phyloP scores from a whole-genome alignment of 2,113 vertebrate genomes.

The Scophthalmus maximus region DNA sequence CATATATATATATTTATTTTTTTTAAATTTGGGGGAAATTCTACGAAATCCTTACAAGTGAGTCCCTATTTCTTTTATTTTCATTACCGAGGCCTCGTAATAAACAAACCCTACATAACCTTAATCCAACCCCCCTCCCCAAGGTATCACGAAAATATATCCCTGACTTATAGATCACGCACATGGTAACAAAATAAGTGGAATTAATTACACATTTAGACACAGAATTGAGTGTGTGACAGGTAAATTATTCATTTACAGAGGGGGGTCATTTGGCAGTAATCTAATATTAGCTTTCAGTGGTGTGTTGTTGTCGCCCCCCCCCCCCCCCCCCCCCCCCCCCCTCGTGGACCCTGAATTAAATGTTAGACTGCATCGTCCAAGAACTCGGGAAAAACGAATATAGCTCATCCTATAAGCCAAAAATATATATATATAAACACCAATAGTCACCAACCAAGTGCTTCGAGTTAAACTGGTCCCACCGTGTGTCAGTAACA shows the following conservation, averaged over 20 bases:
- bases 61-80: conserved; percentile 60
- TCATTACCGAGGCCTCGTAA: conserved; percentile 61
- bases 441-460: conserved; percentile 71
- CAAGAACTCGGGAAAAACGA: conserved; percentile 48
- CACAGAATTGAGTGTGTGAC: conserved; percentile 90
- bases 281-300: conserved; percentile 90
- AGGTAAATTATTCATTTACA: conserved; percentile 93
- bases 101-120: conserved; percentile 51
- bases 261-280: conserved; percentile 86
- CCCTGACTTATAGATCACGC: conserved; percentile 78
- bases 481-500: conserved; percentile 28
- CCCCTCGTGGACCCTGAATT: conserved; percentile 73
- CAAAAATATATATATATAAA: conserved; percentile 57
- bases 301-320: conserved; percentile 76
- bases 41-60: conserved; percentile 56
- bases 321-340: no score
- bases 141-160: conserved; percentile 69
- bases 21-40: conserved; percentile 67
- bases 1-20: no score
- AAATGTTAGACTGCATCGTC: conserved; percentile 75
- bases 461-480: conserved; percentile 69
- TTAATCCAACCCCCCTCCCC: background rate
- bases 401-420: conserved; percentile 62
- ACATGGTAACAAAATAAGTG: conserved; percentile 86
- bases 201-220: conserved; percentile 89